Evolutionary conservation across 2,888 invertebrate species (phyloP).

Genomic region (Criorhina ranunculi): DNA sequence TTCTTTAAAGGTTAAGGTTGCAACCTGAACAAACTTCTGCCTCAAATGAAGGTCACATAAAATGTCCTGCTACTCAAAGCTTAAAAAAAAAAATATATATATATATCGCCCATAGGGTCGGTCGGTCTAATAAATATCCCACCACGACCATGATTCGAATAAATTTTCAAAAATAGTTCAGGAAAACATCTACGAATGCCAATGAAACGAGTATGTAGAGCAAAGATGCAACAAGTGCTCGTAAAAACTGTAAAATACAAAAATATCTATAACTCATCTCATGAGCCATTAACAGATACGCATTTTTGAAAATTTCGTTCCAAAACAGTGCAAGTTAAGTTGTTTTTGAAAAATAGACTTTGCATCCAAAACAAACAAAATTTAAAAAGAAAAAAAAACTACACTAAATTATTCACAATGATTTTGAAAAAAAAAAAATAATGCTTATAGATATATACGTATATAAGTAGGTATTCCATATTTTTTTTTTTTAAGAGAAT

Average conservation of each 20-base stretch:
- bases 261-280: neutral
- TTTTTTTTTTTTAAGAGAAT: neutral
- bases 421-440: conserved; percentile 2
- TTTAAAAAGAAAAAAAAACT: neutral
- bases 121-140: too few species aligned
- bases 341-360: neutral
- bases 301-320: neutral
- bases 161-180: neutral
- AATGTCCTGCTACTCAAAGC: too few species aligned
- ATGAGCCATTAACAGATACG: neutral
- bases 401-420: neutral
- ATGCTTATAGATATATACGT: too few species aligned
- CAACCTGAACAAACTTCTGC: too few species aligned
- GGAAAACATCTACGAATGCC: neutral
- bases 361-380: conserved; percentile 1
- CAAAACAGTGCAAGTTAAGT: neutral
- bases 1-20: neutral
- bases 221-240: conserved; percentile 7
- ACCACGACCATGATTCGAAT: neutral
- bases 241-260: neutral
- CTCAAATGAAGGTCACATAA: too few species aligned
- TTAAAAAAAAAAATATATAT: too few species aligned
- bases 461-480: too few species aligned
- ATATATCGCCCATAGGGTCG: too few species aligned
- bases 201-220: too few species aligned